These are phyloP conservation scores for Reinhardtius hippoglossoides DNA, from an alignment of 2,113 vertebrate genomes.

Conservation along the genomic window DNA sequence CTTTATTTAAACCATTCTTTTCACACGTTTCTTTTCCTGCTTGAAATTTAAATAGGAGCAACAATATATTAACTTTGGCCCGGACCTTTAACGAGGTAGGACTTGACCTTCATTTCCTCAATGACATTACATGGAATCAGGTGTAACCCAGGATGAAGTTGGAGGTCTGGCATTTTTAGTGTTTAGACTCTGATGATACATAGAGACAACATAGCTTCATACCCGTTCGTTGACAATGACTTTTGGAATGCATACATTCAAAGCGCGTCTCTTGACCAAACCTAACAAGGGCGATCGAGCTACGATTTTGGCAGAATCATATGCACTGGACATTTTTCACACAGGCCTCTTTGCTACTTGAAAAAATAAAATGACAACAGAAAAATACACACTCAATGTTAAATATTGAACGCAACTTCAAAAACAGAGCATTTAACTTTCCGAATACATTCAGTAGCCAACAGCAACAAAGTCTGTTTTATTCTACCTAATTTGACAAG, in stretches of 20 bases:
- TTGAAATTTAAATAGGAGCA: background rate
- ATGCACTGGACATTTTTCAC: background rate
- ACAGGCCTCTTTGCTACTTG: background rate
- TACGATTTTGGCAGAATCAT: background rate
- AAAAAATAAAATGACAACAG: slow-evolving; percentile 8
- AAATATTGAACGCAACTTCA: background rate
- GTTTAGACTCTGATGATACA: background rate
- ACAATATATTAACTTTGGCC: background rate
- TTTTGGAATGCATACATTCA: slow-evolving; percentile 7
- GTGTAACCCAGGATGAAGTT: background rate
- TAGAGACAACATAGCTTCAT: background rate
- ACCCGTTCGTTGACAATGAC: background rate
- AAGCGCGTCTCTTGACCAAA: background rate
- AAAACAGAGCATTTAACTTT: background rate
- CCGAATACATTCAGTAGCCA: background rate
- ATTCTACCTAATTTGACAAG: background rate
- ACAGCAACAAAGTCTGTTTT: too few relatives aligned
- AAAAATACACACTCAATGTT: background rate
- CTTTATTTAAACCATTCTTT: slow-evolving; percentile 11
- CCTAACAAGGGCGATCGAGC: background rate
- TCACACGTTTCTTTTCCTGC: background rate
- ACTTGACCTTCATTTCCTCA: background rate
- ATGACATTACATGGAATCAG: background rate
- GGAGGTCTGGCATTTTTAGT: background rate
- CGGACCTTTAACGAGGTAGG: background rate